Percentiles rank a stretch among this genome's conserved stretches.
phyloP scores from a whole-genome alignment of 1,140 invertebrate genomes.

The Oreohelix idahoensis region DNA sequence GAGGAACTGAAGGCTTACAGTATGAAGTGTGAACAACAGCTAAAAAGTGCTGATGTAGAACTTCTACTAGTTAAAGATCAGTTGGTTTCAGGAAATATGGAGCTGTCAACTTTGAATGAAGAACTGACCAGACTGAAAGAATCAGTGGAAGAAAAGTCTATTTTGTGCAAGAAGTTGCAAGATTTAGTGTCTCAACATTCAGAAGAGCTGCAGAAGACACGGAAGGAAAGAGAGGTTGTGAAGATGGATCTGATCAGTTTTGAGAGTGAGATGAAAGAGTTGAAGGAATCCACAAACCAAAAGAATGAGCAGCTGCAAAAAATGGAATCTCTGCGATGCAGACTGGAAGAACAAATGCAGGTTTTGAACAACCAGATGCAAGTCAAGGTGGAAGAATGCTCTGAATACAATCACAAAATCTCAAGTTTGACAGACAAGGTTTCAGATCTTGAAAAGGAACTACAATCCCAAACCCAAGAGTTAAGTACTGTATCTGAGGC shows the following conservation, averaged over 20 bases:
- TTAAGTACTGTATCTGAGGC: not conserved
- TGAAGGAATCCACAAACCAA: not conserved
- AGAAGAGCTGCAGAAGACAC: not conserved
- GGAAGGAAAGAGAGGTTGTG: not conserved
- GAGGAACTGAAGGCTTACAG: no score
- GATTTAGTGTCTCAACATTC: not conserved
- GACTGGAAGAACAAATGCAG: not conserved
- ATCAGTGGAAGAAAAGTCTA: not conserved
- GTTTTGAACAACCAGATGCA: not conserved
- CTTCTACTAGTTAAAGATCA: no score
- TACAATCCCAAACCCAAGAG: not conserved
- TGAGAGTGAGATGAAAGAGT: not conserved
- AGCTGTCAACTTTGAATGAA: no score
- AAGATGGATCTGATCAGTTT: not conserved
- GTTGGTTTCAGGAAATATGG: no score
- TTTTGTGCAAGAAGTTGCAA: no score
- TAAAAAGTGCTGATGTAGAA: no score
- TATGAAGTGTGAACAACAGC: no score
- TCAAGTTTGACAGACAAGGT: not conserved
- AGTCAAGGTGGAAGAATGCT: not conserved
- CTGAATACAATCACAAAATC: not conserved
- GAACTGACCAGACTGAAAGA: no score
- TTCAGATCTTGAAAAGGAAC: not conserved
- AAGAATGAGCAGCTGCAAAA: not conserved
- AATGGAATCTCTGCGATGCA: no score